A percentile compares a stretch with the other conserved stretches of the same genome.
Evolutionary conservation across 1,140 invertebrate genomes (phyloP).

Genomic region (Platyscapa corneri): DNA sequence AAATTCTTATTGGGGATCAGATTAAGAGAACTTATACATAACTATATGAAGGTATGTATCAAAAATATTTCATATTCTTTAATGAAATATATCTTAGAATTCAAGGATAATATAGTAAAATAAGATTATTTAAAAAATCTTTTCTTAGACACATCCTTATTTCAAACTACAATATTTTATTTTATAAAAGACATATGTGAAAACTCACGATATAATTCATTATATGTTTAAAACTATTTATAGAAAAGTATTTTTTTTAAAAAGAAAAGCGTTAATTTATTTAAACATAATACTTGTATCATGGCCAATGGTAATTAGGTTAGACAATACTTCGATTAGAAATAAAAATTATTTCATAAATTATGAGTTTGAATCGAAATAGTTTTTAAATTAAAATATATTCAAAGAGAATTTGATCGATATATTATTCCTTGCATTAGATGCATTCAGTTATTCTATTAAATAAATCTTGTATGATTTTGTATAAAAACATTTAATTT

Average conservation of each 20-base stretch:
- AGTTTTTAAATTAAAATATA: neutral
- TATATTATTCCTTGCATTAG: no score
- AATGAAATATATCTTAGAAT: neutral
- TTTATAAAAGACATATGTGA: neutral
- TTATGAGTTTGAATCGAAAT: neutral
- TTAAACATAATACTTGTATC: neutral
- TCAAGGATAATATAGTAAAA: neutral
- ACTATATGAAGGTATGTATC: neutral
- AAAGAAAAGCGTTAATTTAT: neutral
- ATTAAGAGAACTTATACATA: neutral
- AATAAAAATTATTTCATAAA: neutral
- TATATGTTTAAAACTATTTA: neutral
- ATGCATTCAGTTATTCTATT: no score
- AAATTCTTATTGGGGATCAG: neutral
- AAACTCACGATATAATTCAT: neutral
- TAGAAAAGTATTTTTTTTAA: neutral
- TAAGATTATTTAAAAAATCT: slow-evolving; percentile 14
- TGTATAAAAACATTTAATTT: no score
- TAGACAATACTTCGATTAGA: neutral
- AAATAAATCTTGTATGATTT: no score
- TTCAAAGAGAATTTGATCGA: no score
- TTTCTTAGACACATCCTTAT: neutral
- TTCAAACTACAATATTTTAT: neutral
- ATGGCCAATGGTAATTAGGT: neutral
- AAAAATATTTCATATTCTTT: slow-evolving; percentile 4